These are phyloP conservation scores for Corythoichthys intestinalis DNA, from an alignment of 2,113 vertebrate genomes.

Conservation along the genomic window DNA sequence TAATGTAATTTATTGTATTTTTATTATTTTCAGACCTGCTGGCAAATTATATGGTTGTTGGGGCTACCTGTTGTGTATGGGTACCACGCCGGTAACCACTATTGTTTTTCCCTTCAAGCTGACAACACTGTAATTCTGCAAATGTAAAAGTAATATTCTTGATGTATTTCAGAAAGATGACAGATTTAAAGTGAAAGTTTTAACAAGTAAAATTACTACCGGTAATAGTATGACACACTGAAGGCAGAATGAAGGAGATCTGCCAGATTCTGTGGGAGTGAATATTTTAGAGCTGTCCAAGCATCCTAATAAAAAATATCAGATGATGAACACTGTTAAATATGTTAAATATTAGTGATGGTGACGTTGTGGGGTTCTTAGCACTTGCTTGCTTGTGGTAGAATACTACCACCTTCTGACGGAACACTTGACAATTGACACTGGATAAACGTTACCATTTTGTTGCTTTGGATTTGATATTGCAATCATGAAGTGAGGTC, in stretches of 20 bases:
- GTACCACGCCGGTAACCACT: too few species aligned
- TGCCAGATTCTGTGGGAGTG: not conserved
- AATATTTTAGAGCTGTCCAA: not conserved
- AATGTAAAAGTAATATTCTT: not conserved
- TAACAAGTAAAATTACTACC: not conserved
- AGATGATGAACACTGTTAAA: not conserved
- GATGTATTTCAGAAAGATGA: not conserved
- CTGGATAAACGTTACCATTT: not conserved
- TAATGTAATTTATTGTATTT: too few species aligned
- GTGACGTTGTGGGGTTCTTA: not conserved
- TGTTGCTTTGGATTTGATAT: not conserved
- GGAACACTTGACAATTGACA: not conserved
- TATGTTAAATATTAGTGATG: not conserved
- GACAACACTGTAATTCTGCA: not conserved
- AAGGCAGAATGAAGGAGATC: not conserved
- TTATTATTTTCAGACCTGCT: too few species aligned
- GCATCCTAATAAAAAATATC: not conserved
- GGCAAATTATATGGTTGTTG: too few species aligned
- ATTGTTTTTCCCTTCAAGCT: too few species aligned
- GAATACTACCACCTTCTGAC: constrained; percentile 9
- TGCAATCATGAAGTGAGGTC: not conserved
- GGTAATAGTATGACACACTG: not conserved
- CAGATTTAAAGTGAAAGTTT: not conserved
- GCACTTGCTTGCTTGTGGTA: not conserved
- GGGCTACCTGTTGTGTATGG: too few species aligned